Conservation (phyloP, 2,113 vertebrate genomes). For the Tupaia tana region DNA sequence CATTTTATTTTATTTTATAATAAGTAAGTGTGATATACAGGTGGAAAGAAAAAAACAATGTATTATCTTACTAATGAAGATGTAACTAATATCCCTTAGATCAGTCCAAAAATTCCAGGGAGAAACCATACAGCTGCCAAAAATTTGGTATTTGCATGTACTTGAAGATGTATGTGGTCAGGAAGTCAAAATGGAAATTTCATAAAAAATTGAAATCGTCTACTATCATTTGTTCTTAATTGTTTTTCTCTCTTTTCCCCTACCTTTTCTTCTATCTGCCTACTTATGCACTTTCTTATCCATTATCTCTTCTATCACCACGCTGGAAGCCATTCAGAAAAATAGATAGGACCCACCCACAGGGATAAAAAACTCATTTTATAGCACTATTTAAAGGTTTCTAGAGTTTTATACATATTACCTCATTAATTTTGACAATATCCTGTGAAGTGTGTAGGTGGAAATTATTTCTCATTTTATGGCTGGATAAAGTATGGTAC, state of each 20-base stretch:
- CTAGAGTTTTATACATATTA: slow-evolving; percentile 45
- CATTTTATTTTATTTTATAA: background rate
- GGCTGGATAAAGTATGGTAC: slow-evolving; percentile 16
- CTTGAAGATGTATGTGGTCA: background rate
- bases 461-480: slow-evolving; percentile 60
- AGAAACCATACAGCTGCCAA: background rate
- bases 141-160: background rate
- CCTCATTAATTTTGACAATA: slow-evolving; percentile 62
- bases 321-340: background rate
- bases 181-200: background rate
- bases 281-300: background rate
- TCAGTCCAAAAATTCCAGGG: background rate
- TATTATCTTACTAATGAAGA: background rate
- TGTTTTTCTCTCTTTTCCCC: background rate
- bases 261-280: background rate
- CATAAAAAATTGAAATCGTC: background rate
- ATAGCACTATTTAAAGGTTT: slow-evolving; percentile 56
- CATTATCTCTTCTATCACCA: background rate
- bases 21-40: background rate
- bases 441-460: slow-evolving; percentile 41
- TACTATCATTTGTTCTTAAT: background rate
- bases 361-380: slow-evolving; percentile 52
- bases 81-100: background rate
- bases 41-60: background rate
- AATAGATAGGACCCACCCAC: background rate